These are phyloP conservation scores for Papilio glaucus DNA, from an alignment of 1,140 invertebrate species.

Conservation along the genomic window DNA sequence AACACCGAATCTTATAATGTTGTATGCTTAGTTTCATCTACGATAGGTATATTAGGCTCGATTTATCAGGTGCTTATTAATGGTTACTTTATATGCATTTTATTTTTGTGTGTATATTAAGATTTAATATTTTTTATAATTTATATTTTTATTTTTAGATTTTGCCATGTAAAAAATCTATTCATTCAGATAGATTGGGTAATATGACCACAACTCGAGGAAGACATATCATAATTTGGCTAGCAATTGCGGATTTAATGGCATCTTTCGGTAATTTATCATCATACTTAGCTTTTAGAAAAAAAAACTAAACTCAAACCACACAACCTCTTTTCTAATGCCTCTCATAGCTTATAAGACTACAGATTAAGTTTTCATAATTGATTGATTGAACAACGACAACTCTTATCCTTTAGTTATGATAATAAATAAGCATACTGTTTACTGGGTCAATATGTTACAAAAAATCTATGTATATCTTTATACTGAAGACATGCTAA, in stretches of 20 bases:
- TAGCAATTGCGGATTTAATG: slow-evolving; percentile 90
- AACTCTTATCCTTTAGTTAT: no score
- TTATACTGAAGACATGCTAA: no score
- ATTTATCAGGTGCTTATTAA: slow-evolving; percentile 87
- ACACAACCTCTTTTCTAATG: no score
- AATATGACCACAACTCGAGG: slow-evolving; percentile 85
- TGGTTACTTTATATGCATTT: slow-evolving; percentile 5
- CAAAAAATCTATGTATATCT: no score
- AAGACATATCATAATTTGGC: slow-evolving; percentile 89
- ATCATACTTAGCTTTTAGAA: no score
- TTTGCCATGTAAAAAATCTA: slow-evolving; percentile 65
- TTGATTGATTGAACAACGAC: no score
- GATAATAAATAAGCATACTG: no score
- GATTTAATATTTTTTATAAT: no score
- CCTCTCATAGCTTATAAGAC: no score
- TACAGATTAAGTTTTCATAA: no score
- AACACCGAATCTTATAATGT: slow-evolving; percentile 88
- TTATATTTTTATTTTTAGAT: slow-evolving; percentile 66
- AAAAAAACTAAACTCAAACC: no score
- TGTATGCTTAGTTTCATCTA: slow-evolving; percentile 88
- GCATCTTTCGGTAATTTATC: slow-evolving; percentile 87
- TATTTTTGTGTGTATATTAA: slow-evolving; percentile 26
- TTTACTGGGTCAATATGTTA: no score
- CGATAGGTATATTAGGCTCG: slow-evolving; percentile 88
- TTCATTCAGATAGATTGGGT: slow-evolving; percentile 77